These are phyloP conservation scores for Acanthoscelides obtectus DNA, from an alignment of 2,888 invertebrate species.

Conservation along the genomic window DNA sequence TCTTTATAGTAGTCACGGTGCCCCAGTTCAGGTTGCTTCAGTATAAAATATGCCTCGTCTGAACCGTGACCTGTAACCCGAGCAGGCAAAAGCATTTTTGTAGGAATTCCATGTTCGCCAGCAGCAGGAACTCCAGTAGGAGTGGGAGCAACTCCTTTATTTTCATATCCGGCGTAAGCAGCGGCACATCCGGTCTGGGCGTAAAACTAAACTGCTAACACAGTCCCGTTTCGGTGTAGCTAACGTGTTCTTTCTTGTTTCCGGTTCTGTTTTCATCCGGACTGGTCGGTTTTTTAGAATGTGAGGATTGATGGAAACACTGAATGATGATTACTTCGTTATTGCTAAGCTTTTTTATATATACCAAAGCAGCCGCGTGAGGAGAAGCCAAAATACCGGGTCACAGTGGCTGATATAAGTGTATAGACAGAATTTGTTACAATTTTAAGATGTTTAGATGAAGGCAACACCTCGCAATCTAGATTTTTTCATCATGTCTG, in stretches of 20 bases:
- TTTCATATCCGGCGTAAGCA: neutral
- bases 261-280: neutral
- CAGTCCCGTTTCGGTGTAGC: neutral
- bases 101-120: neutral
- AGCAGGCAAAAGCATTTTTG: neutral
- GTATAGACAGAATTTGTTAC: too few species aligned
- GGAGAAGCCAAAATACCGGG: too few species aligned
- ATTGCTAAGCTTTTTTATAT: too few species aligned
- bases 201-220: neutral
- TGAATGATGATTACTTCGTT: neutral
- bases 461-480: too few species aligned
- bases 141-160: neutral
- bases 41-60: too few species aligned
- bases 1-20: too few species aligned
- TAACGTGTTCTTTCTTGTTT: neutral
- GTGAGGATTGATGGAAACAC: neutral
- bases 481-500: too few species aligned
- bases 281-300: neutral
- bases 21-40: too few species aligned
- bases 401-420: too few species aligned
- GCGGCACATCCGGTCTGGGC: neutral
- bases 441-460: too few species aligned
- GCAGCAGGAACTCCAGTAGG: neutral
- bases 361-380: too few species aligned
- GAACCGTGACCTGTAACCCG: too few species aligned